These are phyloP conservation scores for Craniophora ligustri DNA, from an alignment of 2,888 invertebrate genomes.

Conservation along the genomic window DNA sequence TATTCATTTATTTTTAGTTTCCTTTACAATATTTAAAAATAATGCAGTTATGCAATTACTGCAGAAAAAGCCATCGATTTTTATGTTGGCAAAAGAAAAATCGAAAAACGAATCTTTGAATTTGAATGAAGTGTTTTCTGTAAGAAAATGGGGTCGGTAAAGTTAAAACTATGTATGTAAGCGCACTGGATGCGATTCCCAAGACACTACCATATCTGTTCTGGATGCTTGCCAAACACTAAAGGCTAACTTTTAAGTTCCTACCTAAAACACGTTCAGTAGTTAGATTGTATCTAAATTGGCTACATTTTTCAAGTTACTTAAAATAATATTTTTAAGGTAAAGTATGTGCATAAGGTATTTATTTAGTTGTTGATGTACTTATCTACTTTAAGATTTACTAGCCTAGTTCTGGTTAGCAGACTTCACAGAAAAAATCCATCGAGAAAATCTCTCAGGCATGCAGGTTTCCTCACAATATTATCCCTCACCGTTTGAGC, in stretches of 20 bases:
- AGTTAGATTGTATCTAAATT: conserved; percentile 10
- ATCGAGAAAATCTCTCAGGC: too few species aligned
- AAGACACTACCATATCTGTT: conserved; percentile 28
- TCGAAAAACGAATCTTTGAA: background rate
- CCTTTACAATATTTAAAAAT: too few species aligned
- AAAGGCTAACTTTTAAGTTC: conserved; percentile 23
- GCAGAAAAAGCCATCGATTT: too few species aligned
- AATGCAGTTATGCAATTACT: too few species aligned
- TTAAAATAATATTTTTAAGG: background rate
- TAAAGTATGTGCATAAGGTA: background rate
- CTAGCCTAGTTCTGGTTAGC: background rate
- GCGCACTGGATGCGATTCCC: conserved; percentile 17
- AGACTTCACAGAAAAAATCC: too few species aligned
- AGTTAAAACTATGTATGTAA: conserved; percentile 33
- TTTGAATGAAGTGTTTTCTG: conserved; percentile 6
- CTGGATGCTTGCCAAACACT: conserved; percentile 42
- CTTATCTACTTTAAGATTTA: too few species aligned
- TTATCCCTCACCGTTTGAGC: too few species aligned
- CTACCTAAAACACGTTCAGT: conserved; percentile 28
- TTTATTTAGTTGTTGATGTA: background rate
- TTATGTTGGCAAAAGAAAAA: too few species aligned
- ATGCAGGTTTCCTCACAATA: too few species aligned
- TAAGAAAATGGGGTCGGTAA: conserved; percentile 31
- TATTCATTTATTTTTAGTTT: too few species aligned
- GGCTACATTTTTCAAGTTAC: background rate